These are phyloP conservation scores for Porites cylindrica DNA, from an alignment of 92 coral and sea anemone species.

Conservation along the genomic window DNA sequence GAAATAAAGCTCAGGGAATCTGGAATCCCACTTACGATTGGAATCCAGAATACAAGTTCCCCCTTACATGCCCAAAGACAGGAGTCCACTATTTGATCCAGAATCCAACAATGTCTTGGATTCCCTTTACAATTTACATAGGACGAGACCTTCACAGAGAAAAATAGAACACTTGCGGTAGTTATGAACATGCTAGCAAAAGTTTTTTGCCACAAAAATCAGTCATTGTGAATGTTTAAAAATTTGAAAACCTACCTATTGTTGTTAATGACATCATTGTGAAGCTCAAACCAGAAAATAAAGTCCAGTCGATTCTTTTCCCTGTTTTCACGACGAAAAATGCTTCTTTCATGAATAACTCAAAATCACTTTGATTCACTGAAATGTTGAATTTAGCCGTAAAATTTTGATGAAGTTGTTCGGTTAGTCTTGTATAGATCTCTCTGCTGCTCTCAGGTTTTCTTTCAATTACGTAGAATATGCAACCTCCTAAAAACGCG, in stretches of 20 bases:
- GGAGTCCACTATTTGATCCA: too few species aligned
- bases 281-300: constrained; percentile 1
- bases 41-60: too few species aligned
- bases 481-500: constrained; percentile 26
- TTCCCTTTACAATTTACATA: too few species aligned
- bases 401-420: constrained; percentile 5
- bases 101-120: too few species aligned
- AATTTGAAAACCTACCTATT: constrained; percentile 12
- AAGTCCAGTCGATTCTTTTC: constrained; percentile 16
- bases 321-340: not conserved
- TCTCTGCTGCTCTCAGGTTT: constrained; percentile 21
- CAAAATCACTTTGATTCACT: constrained; percentile 28
- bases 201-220: too few species aligned
- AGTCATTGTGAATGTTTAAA: too few species aligned
- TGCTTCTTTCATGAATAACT: constrained; percentile 19
- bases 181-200: too few species aligned
- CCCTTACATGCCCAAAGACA: too few species aligned
- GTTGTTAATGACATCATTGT: constrained; percentile 27
- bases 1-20: too few species aligned
- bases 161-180: too few species aligned
- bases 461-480: constrained; percentile 35
- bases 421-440: not conserved
- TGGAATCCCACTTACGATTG: too few species aligned
- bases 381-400: constrained; percentile 9
- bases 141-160: too few species aligned